Percentiles rank a stretch among this genome's conserved stretches.
These are phyloP conservation scores for Geococcyx californianus DNA, from an alignment of 2,113 vertebrate species.

Conservation along the genomic window DNA sequence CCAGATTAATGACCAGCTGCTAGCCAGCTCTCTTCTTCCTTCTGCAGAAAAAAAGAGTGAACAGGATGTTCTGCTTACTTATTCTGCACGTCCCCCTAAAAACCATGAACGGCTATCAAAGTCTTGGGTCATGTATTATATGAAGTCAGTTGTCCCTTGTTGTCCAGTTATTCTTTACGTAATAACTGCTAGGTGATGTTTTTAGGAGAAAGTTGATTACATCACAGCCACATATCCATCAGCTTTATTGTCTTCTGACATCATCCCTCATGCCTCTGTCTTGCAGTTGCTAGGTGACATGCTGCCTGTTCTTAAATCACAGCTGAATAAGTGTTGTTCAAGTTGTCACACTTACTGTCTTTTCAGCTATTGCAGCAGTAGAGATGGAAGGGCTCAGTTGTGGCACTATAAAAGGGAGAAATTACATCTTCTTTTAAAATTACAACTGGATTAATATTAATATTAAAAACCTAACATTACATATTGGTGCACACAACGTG, in stretches of 20 bases:
- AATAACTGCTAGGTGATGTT: background rate
- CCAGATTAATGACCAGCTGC: background rate
- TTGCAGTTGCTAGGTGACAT: background rate
- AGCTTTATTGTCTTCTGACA: slow-evolving; percentile 5
- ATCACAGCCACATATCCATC: background rate
- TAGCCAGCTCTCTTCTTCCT: background rate
- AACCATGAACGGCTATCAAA: background rate
- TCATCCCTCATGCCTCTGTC: background rate
- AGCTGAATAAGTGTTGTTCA: background rate
- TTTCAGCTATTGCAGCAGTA: background rate
- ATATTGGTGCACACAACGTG: background rate
- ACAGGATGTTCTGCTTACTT: background rate
- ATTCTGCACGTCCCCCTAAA: accelerated
- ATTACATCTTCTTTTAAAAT: background rate
- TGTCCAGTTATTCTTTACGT: background rate
- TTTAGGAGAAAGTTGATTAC: slow-evolving; percentile 1
- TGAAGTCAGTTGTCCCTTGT: background rate
- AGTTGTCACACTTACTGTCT: background rate
- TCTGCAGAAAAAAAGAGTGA: background rate
- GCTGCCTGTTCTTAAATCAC: background rate
- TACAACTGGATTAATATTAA: background rate
- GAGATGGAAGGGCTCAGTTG: background rate
- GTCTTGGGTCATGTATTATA: background rate
- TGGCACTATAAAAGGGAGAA: background rate
- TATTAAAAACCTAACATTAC: background rate